A percentile compares a stretch with the other conserved stretches of the same genome.
These are phyloP conservation scores for Fulica atra DNA, from an alignment of 2,113 vertebrate species.

Conservation along the genomic window DNA sequence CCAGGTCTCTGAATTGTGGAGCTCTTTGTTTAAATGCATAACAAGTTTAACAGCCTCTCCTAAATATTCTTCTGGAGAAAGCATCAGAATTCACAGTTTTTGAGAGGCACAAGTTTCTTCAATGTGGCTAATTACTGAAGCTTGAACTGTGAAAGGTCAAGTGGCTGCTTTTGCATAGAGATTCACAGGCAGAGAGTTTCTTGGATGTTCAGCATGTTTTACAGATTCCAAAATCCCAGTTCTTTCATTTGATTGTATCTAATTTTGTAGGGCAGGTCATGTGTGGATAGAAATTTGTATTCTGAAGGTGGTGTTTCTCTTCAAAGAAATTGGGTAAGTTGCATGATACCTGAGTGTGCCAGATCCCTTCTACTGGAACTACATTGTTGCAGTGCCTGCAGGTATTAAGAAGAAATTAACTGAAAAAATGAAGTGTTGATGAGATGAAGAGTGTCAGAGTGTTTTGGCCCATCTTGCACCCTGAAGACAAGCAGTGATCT, in stretches of 20 bases:
- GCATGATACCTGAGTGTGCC: not conserved
- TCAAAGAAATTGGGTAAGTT: not conserved
- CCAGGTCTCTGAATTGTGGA: not conserved
- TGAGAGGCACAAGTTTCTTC: not conserved
- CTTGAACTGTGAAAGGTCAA: not conserved
- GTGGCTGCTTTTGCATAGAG: not conserved
- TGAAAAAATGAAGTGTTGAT: not conserved
- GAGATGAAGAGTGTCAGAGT: not conserved
- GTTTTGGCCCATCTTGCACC: not conserved
- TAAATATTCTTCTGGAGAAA: not conserved
- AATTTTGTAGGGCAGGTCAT: not conserved
- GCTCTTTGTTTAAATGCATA: not conserved
- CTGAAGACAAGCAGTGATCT: not conserved
- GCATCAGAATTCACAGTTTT: not conserved
- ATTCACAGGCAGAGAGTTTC: not conserved
- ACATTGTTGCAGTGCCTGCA: not conserved
- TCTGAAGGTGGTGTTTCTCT: not conserved
- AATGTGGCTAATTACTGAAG: accelerated
- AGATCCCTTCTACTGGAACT: not conserved
- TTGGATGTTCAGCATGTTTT: not conserved
- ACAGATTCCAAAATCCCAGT: not conserved
- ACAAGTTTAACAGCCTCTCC: not conserved
- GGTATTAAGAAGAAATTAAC: not conserved
- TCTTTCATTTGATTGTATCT: not conserved
- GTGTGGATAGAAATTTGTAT: not conserved